Conservation (phyloP, 2,888 invertebrate species). For the Cosmia trapezina region DNA sequence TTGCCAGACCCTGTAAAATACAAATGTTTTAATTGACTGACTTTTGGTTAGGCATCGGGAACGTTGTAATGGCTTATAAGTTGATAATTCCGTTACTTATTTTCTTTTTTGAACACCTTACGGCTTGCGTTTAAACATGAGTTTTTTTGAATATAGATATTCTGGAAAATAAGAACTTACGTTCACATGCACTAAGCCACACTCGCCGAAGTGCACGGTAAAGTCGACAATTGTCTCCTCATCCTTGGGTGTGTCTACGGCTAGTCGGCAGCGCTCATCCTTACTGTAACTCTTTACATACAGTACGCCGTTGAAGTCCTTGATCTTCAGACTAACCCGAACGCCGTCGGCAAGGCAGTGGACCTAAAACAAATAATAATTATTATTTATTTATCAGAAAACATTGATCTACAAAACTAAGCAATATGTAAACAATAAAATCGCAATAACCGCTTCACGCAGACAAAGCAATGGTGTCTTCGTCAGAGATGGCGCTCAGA, state of each 20-base stretch:
- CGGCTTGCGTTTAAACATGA: background rate
- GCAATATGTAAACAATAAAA: background rate
- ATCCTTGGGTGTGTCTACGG: slow-evolving; percentile 94
- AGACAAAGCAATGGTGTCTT: too few species aligned
- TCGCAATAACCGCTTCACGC: too few species aligned
- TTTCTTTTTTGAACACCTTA: background rate
- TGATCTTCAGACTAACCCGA: slow-evolving; percentile 95
- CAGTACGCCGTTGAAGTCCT: slow-evolving; percentile 96
- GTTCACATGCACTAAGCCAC: slow-evolving; percentile 97
- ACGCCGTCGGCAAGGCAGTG: slow-evolving; percentile 98
- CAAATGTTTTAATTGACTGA: slow-evolving; percentile 7
- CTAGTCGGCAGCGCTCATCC: slow-evolving; percentile 96
- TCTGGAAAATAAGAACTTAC: slow-evolving; percentile 87
- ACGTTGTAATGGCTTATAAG: background rate
- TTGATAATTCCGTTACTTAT: background rate
- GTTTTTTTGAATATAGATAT: background rate
- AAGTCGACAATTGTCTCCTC: slow-evolving; percentile 93
- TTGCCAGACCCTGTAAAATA: slow-evolving; percentile 94
- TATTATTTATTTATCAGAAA: background rate
- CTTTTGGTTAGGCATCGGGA: background rate
- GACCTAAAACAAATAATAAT: slow-evolving; percentile 86
- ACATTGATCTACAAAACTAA: background rate
- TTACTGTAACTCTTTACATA: slow-evolving; percentile 99
- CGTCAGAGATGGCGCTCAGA: too few species aligned
- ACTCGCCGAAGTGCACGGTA: slow-evolving; percentile 97